A percentile compares a stretch with the other conserved stretches of the same genome.
Conservation (phyloP, 2,888 invertebrate genomes). For the Rapana venosa region DNA sequence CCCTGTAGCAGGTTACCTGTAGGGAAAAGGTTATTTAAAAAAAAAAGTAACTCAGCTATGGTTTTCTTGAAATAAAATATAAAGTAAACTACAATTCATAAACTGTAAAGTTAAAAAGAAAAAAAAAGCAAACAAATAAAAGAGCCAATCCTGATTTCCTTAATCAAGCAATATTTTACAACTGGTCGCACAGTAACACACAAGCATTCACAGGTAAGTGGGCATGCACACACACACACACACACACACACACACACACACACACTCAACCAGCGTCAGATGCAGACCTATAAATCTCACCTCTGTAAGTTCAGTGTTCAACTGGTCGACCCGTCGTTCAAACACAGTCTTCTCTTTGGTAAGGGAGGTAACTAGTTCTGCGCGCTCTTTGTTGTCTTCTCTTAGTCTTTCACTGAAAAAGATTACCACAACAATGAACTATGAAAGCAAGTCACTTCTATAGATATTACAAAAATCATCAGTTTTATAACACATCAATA, state of each 20-base stretch:
- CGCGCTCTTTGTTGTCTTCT: conserved; percentile 62
- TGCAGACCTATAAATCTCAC: conserved; percentile 49
- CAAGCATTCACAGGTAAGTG: not conserved
- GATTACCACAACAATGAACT: not conserved
- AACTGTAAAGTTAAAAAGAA: no score
- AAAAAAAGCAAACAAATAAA: no score
- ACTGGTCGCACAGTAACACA: not conserved
- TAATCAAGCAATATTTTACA: no score
- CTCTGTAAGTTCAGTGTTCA: conserved; percentile 58
- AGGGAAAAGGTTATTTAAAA: no score
- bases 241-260: not conserved
- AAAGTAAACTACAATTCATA: no score
- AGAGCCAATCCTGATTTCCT: no score
- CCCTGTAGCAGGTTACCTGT: no score
- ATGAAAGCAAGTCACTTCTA: not conserved
- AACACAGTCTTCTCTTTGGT: conserved; percentile 64
- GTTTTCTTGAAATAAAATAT: no score
- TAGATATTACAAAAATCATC: not conserved
- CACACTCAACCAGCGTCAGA: not conserved
- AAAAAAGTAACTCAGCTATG: no score
- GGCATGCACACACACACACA: not conserved
- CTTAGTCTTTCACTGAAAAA: conserved; percentile 58
- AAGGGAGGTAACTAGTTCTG: conserved; percentile 62
- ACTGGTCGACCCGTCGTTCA: conserved; percentile 60
- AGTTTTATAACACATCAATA: no score